A percentile compares a stretch with the other conserved stretches of the same genome.
Conservation (phyloP, 2,888 invertebrate genomes). For the Nymphalis polychloros region DNA sequence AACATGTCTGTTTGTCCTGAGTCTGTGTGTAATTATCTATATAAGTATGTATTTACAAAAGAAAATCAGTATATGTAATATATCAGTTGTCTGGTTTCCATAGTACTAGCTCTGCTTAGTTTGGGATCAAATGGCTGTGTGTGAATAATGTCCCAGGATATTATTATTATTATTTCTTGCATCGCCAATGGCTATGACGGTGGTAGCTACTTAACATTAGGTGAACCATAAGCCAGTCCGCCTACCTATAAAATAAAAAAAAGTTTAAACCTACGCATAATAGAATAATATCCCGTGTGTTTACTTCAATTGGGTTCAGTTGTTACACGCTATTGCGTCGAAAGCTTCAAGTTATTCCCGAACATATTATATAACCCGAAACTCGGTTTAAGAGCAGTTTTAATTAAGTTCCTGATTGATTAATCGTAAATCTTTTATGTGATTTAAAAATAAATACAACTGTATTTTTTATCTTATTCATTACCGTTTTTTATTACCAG, state of each 20-base stretch:
- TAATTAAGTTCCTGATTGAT: constrained; percentile 60
- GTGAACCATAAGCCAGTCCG: too few relatives aligned
- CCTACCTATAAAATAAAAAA: not conserved
- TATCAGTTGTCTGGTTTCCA: too few relatives aligned
- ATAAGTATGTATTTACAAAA: too few relatives aligned
- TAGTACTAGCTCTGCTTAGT: too few relatives aligned
- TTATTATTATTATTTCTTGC: too few relatives aligned
- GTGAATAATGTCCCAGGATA: too few relatives aligned
- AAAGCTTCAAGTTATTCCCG: constrained; percentile 52
- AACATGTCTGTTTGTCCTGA: too few relatives aligned
- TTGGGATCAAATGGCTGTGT: too few relatives aligned
- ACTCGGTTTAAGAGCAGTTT: constrained; percentile 37
- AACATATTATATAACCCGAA: constrained; percentile 40
- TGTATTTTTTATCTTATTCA: constrained; percentile 2
- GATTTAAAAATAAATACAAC: constrained; percentile 17
- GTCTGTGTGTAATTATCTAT: too few relatives aligned
- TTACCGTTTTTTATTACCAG: not conserved
- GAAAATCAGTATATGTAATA: too few relatives aligned
- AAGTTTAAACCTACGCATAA: constrained; percentile 22
- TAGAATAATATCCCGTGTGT: constrained; percentile 39
- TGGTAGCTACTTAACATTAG: too few relatives aligned
- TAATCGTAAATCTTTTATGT: constrained; percentile 43
- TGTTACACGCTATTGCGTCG: constrained; percentile 47
- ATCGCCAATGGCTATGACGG: too few relatives aligned
- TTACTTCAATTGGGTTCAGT: constrained; percentile 22